phyloP scores from a whole-genome alignment of 2,113 vertebrate species.

The Sinocyclocheilus rhinocerous region DNA sequence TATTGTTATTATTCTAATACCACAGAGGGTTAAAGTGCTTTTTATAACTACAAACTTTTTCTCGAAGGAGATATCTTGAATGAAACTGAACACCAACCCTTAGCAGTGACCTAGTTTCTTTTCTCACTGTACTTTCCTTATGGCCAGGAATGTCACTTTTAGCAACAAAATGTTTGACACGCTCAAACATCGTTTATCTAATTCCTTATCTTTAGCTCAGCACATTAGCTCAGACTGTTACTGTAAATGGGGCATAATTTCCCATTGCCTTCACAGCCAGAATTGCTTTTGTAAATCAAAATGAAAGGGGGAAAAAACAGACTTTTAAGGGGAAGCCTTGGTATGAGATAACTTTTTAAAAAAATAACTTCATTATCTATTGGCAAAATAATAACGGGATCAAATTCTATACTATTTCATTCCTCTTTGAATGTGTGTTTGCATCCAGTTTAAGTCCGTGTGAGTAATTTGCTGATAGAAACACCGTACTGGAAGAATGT shows the following conservation, averaged over 20 bases:
- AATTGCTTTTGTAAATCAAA: conserved; percentile 3
- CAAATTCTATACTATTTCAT: not conserved
- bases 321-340: no score
- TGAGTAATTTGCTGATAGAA: not conserved
- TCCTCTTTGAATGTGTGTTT: conserved; percentile 37
- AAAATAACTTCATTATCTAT: not conserved
- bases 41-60: not conserved
- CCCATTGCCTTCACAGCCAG: conserved; percentile 13
- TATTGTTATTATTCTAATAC: no score
- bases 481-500: not conserved
- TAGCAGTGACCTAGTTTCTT: conserved; percentile 18
- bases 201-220: not conserved
- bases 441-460: not conserved
- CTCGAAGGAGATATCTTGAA: not conserved
- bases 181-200: not conserved
- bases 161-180: conserved; percentile 28
- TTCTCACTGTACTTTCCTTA: not conserved
- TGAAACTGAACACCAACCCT: not conserved
- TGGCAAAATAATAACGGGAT: conserved; percentile 18
- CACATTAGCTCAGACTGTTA: conserved; percentile 17
- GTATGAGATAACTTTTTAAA: not conserved
- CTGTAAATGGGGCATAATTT: conserved; percentile 28
- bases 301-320: not conserved
- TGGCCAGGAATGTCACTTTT: conserved; percentile 14
- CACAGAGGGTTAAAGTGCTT: no score